Base-by-base conservation (phyloP, 2,113 vertebrate species). In the Ailurus styani region DNA sequence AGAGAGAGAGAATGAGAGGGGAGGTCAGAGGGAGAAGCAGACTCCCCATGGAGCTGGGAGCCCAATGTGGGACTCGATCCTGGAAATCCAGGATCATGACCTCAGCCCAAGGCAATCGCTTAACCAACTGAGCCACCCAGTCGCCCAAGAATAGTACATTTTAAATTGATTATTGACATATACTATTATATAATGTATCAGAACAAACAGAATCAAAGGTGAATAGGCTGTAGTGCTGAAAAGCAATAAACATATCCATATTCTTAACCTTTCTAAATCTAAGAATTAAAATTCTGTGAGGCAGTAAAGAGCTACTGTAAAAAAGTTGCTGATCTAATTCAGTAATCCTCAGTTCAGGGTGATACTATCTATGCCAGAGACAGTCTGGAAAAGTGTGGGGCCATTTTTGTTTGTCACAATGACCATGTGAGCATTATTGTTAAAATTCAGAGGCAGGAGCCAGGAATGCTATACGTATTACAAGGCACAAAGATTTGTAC, bases 141-240 rank as follows among this genome's bases (percentile, higher is more conserved):
- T n/a, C n/a, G n/a, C n/a, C n/a, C n/a, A 87, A 93, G 8, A 77
- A 92, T 6, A 42, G 75, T 27, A 42, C 27, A 83, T 55, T 96
- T 93, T 84, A 85, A 93, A 20, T 40, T 54, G n/a, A 68, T 37
- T 95, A 77, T 5, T 92, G 62, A 94, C 3, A 54, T 54, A 95
- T 9, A 57, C 40, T 62, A 93, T 7, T 66, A 62, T 10, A 94
- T 55, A 84, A 87, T n/a, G 45, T 84, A 92, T 85, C 29, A 79
- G 47, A 87, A 95, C 52, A 86, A 91, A 79, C 37, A 86, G n/a
- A 90, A 95, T 54, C 78, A 66, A 89, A 79, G 60, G 34, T 70
- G 8, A 89, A 37, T 37, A 88, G 25, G 29, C 25, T 47, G 0
- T 47, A 62, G 25, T 70, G 64, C 20, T 79, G 18, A 91, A 91